Conservation (phyloP, 2,797 vertebrate genomes). For the Sebastolobus alascanus region DNA sequence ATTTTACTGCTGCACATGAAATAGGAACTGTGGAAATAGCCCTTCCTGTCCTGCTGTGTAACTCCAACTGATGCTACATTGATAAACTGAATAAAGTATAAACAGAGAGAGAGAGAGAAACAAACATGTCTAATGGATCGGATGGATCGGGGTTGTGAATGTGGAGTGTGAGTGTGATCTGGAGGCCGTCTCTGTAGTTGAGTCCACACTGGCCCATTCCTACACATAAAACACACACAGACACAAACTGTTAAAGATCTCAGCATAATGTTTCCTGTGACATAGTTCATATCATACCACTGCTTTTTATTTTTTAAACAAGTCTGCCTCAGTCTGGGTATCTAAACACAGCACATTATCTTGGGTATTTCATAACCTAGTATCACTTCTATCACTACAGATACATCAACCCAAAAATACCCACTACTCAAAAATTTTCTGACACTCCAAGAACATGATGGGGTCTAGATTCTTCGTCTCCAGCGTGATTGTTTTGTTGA, state of each 20-base stretch:
- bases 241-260: slow-evolving; percentile 26
- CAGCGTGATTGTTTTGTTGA: background rate
- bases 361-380: background rate
- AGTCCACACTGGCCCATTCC: slow-evolving; percentile 66
- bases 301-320: slow-evolving; percentile 13
- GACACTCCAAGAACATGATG: background rate
- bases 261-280: slow-evolving; percentile 30
- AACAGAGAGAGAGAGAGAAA: slow-evolving; percentile 13
- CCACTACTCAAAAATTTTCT: background rate
- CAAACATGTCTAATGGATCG: slow-evolving; percentile 50
- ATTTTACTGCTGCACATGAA: slow-evolving; percentile 30
- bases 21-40: slow-evolving; percentile 60
- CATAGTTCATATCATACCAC: slow-evolving; percentile 5
- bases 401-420: background rate
- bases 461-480: background rate
- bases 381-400: background rate
- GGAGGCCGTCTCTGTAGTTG: slow-evolving; percentile 25
- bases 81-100: slow-evolving; percentile 49
- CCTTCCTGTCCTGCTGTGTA: slow-evolving; percentile 64
- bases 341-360: background rate
- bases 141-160: slow-evolving; percentile 61
- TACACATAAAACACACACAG: slow-evolving; percentile 49
- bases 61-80: slow-evolving; percentile 47
- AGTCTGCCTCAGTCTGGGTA: background rate
- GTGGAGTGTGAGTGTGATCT: slow-evolving; percentile 66